Evolutionary conservation across 2,888 invertebrate species (phyloP), one percentile per base, ranked within the genome.

Genomic region (Isoperla grammatica): DNA sequence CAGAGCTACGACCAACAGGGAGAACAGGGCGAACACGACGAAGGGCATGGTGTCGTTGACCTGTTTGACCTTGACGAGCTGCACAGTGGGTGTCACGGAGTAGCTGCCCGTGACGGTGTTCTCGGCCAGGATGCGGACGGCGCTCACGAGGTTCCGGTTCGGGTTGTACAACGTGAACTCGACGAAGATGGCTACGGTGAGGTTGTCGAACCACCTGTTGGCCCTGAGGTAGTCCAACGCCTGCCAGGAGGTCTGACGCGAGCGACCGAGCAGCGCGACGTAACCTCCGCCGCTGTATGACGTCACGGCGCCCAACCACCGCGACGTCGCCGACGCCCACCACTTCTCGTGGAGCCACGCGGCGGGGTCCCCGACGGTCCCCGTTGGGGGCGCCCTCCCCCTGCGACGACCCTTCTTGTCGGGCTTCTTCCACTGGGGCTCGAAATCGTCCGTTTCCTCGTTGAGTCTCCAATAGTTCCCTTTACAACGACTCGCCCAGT

Each of bases 141-240:
- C 13, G 20, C 20, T 19, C 8, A 58, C 13, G 2, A 48, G 22
- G 39, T 58, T 20, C 0, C 49, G 19, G 20, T 53, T 58, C n/a
- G 58, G 58, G 35, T 53, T 58, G 40, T 49, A 58, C 17, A 53
- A 11, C n/a, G 48, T 35, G 20, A 53, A 58, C 23, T 58, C 58
- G 13, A 53, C 29, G 49, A 50, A 37, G 5, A 58, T 15, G 2
- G 58, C 58, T 12, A 39, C 12, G 45, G 58, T 58, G 11, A 29
- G 39, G 17, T n/a, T 49, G 39, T 58, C 58, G 6, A 58, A 35
- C 58, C 58, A 58, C n/a, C 19, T 37, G 0, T 29, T 48, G 1
- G 12, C 15, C n/a, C 37, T 13, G 12, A 58, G 50, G 20, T 23
- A 53, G 8, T 48, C 17, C 5, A 58, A 12, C 8, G 17, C 37